Base-by-base conservation (phyloP, 2,797 vertebrate genomes). In the Sciurus carolinensis region DNA sequence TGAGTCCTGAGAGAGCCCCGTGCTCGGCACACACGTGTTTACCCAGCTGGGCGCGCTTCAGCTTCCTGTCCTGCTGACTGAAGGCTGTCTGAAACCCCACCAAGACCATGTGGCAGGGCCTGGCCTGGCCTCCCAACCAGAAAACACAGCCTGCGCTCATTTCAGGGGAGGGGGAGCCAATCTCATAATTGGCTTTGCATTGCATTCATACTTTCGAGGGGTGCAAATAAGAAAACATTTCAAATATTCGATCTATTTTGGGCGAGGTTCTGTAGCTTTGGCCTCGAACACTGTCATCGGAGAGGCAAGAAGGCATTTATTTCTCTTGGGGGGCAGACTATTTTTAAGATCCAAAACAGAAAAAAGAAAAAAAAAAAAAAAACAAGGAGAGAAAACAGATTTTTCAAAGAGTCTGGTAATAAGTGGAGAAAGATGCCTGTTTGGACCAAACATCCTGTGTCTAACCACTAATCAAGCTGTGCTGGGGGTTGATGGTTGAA, bases 171-270 rank as follows among this genome's bases (percentile, higher is more conserved):
- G 52, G 12, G 14, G 36, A 76, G 75, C n/a, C 91, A 88, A 44
- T 94, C 92, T 96, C 76, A 94, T 94, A 97, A 98, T 97, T 97
- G 97, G 88, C 87, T 95, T 95, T 96, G 96, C 97, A 98, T 97
- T 97, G 91, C 94, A 95, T 80, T 96, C 97, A 98, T 98, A 97
- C 39, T 97, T 98, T 85, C 71, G 76, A 96, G 67, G 95, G 95
- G 97, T 36, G 94, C 96, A 97, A 97, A 97, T 96, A 92, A 96
- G 97, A 88, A 98, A 97, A 96, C 83, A 97, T 98, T 95, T 95
- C 80, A 98, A 97, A 94, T 96, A 98, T 98, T 97, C 54, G 9
- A 90, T 97, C 94, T 97, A 96, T 98, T 98, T 96, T 96, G 97
- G 97, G 97, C 95, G 97, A 98, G 95, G 96, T 97, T 97, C 79